Base-by-base conservation (phyloP, 2,797 vertebrate species). In the Sebastiscus albofasciatus region DNA sequence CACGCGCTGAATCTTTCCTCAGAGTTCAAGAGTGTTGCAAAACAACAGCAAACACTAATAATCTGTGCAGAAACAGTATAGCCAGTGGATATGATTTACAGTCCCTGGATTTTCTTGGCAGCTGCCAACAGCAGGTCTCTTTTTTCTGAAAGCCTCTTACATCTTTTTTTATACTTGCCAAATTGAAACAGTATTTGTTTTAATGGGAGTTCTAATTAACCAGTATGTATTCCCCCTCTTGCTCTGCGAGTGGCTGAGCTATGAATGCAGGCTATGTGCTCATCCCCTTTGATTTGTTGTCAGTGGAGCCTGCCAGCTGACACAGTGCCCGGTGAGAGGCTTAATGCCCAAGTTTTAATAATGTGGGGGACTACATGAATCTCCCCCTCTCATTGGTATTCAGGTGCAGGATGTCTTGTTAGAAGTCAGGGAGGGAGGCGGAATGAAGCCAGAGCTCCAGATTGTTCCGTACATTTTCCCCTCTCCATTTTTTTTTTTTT, bases 311-410 rank as follows among this genome's bases (percentile, higher is more conserved):
- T 94, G 95, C 95, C 96, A 96, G 95, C 94, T 96, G 96, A 96
- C 94, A 95, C 92, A 73, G 93, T 95, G 95, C 95, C 94, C 95
- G 88, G 93, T 86, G 92, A 94, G 89, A 87, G 94, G 95, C 95
- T 96, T 96, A 96, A 95, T 94, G 94, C 95, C 90, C 92, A 93
- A 96, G 93, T 95, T 95, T 94, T 95, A 95, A 95, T 96, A 96
- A 95, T 95, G 94, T 94, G 93, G 93, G 93, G 93, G 93, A 95
- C 92, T 92, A 92, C 91, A 93, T 82, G 85, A 93, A 89, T 93
- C 93, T 94, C 93, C 92, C 91, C 90, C 89, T 90, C 94, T 95
- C 94, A 95, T 96, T 96, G 94, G 95, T 95, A 96, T 96, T 95
- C 94, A 96, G 93, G 91, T 95, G 93, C 93, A 94, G 91, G 87